A percentile compares a stretch with the other conserved stretches of the same genome.
Evolutionary conservation across 2,888 invertebrate species (phyloP).

Genomic region (Caenorhabditis angaria): DNA sequence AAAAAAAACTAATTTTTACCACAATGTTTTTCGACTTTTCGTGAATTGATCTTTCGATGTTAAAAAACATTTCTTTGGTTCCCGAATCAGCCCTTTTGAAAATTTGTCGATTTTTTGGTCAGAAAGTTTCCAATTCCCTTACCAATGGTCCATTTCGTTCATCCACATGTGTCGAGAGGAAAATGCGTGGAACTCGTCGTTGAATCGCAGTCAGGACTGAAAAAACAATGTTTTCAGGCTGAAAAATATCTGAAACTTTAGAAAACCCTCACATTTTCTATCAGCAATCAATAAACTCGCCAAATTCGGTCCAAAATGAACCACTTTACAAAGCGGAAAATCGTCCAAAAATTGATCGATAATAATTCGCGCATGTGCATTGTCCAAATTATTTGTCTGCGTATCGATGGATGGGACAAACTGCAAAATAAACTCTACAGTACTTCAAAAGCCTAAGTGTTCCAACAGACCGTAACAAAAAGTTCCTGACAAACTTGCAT

Average conservation of each 20-base stretch:
- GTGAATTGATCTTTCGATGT: too few relatives aligned
- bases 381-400: slow-evolving; percentile 63
- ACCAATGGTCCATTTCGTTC: slow-evolving; percentile 48
- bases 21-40: too few relatives aligned
- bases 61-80: too few relatives aligned
- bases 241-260: too few relatives aligned
- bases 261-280: slow-evolving; percentile 48
- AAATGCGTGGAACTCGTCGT: slow-evolving; percentile 58
- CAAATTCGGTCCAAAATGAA: slow-evolving; percentile 65
- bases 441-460: not conserved
- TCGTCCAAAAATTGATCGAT: slow-evolving; percentile 63
- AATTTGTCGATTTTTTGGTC: too few relatives aligned
- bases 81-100: too few relatives aligned
- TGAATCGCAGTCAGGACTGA: slow-evolving; percentile 57
- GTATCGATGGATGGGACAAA: slow-evolving; percentile 68
- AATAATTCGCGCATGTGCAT: slow-evolving; percentile 50
- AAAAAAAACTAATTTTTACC: too few relatives aligned
- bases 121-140: too few relatives aligned
- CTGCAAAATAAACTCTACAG: slow-evolving; percentile 13
- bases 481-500: slow-evolving; percentile 65
- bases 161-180: slow-evolving; percentile 58
- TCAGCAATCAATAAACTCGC: slow-evolving; percentile 54
- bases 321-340: slow-evolving; percentile 60
- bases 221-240: slow-evolving; percentile 8
- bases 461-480: slow-evolving; percentile 51